Percentiles rank a stretch among this genome's conserved stretches.
phyloP scores from a whole-genome alignment of 1,140 invertebrate species.

The Dendrolimus punctatus region DNA sequence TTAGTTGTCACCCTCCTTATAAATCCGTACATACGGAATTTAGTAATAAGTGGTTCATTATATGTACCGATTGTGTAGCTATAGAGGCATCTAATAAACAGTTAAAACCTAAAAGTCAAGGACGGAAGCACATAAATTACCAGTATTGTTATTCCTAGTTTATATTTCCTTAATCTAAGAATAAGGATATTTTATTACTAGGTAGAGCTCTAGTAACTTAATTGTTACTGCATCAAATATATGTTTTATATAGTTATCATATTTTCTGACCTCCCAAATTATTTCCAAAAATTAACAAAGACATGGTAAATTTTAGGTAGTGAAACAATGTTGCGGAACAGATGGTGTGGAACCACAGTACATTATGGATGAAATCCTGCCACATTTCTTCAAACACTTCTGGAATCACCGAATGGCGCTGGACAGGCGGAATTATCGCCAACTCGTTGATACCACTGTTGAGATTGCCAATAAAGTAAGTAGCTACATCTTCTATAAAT shows the following conservation, averaged over 20 bases:
- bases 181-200: no score
- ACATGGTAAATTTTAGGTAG: slow-evolving; percentile 77
- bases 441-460: slow-evolving; percentile 98
- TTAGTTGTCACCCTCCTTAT: no score
- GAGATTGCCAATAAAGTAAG: slow-evolving; percentile 97
- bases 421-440: slow-evolving; percentile 97
- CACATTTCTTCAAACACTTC: slow-evolving; percentile 99
- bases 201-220: not conserved
- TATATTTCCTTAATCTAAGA: no score
- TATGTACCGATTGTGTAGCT: no score
- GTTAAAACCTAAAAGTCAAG: no score
- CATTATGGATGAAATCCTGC: slow-evolving; percentile 99
- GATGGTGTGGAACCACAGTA: slow-evolving; percentile 99
- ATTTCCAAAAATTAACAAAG: not conserved
- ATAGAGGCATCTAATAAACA: no score
- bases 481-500: no score
- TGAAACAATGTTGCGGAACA: slow-evolving; percentile 99
- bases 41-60: no score
- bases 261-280: not conserved
- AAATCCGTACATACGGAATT: no score
- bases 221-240: not conserved
- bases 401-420: slow-evolving; percentile 99
- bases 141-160: no score
- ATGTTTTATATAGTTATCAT: not conserved
- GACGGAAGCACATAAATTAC: no score